These are phyloP conservation scores for Pavo muticus DNA, from an alignment of 2,113 vertebrate species.

Conservation along the genomic window DNA sequence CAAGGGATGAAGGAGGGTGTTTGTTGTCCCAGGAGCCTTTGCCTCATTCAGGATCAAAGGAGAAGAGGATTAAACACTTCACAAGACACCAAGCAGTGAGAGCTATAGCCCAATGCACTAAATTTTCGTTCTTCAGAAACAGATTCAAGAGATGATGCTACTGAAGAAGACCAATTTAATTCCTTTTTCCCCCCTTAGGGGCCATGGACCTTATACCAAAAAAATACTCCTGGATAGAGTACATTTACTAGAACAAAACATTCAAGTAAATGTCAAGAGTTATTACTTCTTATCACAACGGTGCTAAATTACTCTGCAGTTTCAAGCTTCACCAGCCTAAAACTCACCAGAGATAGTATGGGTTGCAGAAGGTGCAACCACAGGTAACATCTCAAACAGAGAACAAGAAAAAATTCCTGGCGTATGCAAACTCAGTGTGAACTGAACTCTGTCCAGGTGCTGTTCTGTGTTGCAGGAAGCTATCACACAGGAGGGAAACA, in stretches of 20 bases:
- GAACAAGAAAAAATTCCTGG: constrained; percentile 26
- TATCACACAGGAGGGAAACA: not conserved
- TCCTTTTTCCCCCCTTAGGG: not conserved
- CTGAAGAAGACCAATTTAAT: not conserved
- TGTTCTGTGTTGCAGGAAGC: constrained; percentile 10
- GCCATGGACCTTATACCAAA: not conserved
- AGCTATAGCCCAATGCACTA: not conserved
- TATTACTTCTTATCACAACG: not conserved
- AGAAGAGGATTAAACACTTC: not conserved
- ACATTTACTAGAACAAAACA: not conserved
- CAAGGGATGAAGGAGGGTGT: not conserved
- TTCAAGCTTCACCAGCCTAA: not conserved
- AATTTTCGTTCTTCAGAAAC: not conserved
- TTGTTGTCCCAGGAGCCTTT: not conserved
- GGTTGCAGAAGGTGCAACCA: not conserved
- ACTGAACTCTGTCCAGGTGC: constrained; percentile 22
- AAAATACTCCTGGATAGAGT: not conserved
- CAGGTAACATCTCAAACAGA: constrained; percentile 12
- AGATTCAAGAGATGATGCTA: not conserved
- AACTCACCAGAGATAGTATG: not conserved
- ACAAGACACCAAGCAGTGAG: not conserved
- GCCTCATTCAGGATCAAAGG: not conserved
- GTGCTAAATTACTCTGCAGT: not conserved
- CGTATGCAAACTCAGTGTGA: constrained; percentile 18
- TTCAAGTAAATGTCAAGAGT: not conserved